Evolutionary conservation across 2,797 vertebrate species (phyloP), one percentile per base, ranked within the genome.

Genomic region (Melanotaenia pygmaea): DNA sequence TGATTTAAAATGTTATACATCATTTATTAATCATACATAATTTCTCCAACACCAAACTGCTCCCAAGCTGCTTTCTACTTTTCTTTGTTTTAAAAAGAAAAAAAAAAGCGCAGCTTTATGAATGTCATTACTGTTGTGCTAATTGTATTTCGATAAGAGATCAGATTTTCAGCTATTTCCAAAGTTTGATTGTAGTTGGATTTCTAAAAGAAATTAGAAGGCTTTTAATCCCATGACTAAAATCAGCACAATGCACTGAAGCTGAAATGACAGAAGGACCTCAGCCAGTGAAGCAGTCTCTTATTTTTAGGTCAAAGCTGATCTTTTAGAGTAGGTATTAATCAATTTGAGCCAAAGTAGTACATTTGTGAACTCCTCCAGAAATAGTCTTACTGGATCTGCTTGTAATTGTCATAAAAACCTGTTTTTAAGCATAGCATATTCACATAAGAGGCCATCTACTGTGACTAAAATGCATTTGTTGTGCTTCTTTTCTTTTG

Each of bases 51-150:
- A 6, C 13, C 12, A 30, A 10, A 26, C n/a, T 22, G 50, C 50
- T 11, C 22, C 50, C 2, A 22, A 10, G 7, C 22, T 24, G 50
- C 22, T 26, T 22, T n/a, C 20, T 50, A 50, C 3, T 24, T 51
- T 24, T 51, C 26, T 26, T 30, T 14, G 5, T 56, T 14, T 14
- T 14, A 13, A n/a, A 47, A 47, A 16, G 13, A 40, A 16, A 3
- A n/a, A 47, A 6, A n/a, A 47, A 47, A 47, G 45, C 20, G n/a
- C 9, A 1, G 26, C 26, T 64, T 50, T 22, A 64, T 64, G 43
- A 64, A 34, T 34, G 61, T 47, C 11, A n/a, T 64, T 50, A 30
- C 28, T 34, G 43, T 64, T 64, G 61, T 64, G 28, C 61, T 50
- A 3, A 24, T 40, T 28, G 26, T 30, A 30, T 28, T 56, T 56